phyloP scores from a whole-genome alignment of 2,797 vertebrate species.

The Rhabdophis nuchalis region DNA sequence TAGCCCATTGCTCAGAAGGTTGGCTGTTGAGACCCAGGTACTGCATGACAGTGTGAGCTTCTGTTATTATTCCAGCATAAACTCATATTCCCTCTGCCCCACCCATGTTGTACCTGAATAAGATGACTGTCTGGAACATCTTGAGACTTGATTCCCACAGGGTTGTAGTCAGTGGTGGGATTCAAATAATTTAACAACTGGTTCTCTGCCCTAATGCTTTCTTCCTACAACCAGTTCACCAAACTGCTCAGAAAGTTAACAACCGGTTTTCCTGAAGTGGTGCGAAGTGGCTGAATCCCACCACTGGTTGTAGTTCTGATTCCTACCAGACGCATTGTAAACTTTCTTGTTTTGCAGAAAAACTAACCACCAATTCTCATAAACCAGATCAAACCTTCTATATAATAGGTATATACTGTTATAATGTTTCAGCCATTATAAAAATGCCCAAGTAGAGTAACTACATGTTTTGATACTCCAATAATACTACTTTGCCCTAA shows the following conservation, averaged over 20 bases:
- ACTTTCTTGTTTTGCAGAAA: not conserved
- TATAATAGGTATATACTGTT: not conserved
- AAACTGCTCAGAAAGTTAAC: no score
- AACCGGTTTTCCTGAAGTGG: no score
- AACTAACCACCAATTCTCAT: not conserved
- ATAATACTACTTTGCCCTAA: not conserved
- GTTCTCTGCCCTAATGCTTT: no score
- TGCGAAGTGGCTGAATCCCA: no score
- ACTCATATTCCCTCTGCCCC: not conserved
- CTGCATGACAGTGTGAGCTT: not conserved
- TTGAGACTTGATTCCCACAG: not conserved
- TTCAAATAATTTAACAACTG: no score
- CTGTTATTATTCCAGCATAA: not conserved
- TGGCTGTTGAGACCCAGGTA: not conserved
- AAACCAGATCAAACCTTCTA: not conserved
- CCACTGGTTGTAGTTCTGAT: not conserved
- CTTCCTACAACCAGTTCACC: no score
- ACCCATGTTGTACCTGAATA: not conserved
- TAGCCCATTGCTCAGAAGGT: not conserved
- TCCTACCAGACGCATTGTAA: not conserved
- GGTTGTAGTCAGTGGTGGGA: not conserved
- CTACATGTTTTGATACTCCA: not conserved
- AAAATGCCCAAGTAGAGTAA: not conserved
- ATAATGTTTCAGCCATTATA: not conserved
- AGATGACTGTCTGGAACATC: not conserved